Percentiles rank a stretch among this genome's conserved stretches.
Evolutionary conservation across 2,797 vertebrate species (phyloP).

Genomic region (Anguilla megastoma): DNA sequence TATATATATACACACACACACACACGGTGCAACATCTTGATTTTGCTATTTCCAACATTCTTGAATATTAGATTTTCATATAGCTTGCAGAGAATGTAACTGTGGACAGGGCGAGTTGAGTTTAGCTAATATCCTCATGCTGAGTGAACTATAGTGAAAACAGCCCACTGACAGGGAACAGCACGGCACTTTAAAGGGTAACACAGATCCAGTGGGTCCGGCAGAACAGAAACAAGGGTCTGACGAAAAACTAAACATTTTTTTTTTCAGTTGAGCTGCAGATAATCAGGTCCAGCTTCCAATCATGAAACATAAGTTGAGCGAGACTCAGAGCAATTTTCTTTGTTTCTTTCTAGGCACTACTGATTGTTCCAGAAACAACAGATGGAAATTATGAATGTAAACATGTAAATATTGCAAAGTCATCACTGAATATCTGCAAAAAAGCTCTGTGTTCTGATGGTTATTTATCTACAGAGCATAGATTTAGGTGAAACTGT

Average conservation of each 20-base stretch:
- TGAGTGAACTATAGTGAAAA: conserved; percentile 46
- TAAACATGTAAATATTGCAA: conserved; percentile 79
- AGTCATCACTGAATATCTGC: conserved; percentile 58
- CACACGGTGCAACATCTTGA: not conserved
- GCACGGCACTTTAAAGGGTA: conserved; percentile 42
- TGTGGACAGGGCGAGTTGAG: not conserved
- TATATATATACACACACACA: not conserved
- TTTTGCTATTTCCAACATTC: not conserved
- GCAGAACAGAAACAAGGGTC: conserved; percentile 65
- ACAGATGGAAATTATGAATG: conserved; percentile 79
- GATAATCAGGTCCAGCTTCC: conserved; percentile 76
- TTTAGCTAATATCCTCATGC: conserved; percentile 37
- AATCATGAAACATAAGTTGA: conserved; percentile 77
- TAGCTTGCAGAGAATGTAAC: conserved; percentile 36
- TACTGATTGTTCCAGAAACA: conserved; percentile 80
- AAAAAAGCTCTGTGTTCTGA: conserved; percentile 36
- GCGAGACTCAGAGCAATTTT: conserved; percentile 63
- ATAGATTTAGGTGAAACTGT: conserved; percentile 59
- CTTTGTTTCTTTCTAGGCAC: conserved; percentile 61
- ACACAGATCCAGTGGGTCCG: conserved; percentile 39
- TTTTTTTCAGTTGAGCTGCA: conserved; percentile 37
- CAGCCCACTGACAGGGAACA: conserved; percentile 23
- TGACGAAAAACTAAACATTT: conserved; percentile 66
- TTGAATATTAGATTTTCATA: conserved; percentile 42
- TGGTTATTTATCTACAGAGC: conserved; percentile 51